Conservation (phyloP, 2,888 invertebrate species). For the Sinopyrophorus schimmeli region DNA sequence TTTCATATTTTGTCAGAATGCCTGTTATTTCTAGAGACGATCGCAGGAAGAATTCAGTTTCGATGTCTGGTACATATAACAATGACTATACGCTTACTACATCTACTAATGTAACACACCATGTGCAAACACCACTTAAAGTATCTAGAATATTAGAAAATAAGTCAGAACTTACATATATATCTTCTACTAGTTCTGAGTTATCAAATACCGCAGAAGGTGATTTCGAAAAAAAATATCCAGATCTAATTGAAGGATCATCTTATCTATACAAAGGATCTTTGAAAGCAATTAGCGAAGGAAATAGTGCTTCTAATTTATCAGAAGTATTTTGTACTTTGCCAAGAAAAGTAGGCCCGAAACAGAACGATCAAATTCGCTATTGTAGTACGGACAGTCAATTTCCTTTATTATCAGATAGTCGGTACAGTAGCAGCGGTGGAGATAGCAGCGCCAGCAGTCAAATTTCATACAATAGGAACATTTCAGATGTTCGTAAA, state of each 20-base stretch:
- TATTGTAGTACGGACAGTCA: constrained; percentile 67
- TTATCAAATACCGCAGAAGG: constrained; percentile 45
- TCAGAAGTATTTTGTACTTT: constrained; percentile 67
- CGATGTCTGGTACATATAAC: constrained; percentile 56
- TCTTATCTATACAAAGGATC: constrained; percentile 40
- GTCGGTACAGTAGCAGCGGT: constrained; percentile 73
- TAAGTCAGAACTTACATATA: constrained; percentile 30
- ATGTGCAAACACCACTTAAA: constrained; percentile 45
- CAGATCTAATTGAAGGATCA: constrained; percentile 51
- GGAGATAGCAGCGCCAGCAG: constrained; percentile 62
- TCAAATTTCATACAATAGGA: constrained; percentile 54
- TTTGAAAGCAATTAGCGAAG: constrained; percentile 49
- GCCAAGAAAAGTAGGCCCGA: constrained; percentile 55
- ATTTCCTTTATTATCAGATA: constrained; percentile 70
- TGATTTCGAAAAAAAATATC: constrained; percentile 45
- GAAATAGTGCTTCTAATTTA: constrained; percentile 50
- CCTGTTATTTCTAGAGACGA: constrained; percentile 54
- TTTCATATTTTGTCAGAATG: constrained; percentile 16
- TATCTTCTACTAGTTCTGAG: constrained; percentile 38
- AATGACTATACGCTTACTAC: constrained; percentile 29
- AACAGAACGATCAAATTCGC: constrained; percentile 46
- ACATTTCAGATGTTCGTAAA: constrained; percentile 57
- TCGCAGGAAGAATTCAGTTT: constrained; percentile 51
- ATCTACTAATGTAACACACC: constrained; percentile 25
- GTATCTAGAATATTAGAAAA: constrained; percentile 42